Evolutionary conservation across 2,113 vertebrate species (phyloP).

Genomic region (Alethe diademata): DNA sequence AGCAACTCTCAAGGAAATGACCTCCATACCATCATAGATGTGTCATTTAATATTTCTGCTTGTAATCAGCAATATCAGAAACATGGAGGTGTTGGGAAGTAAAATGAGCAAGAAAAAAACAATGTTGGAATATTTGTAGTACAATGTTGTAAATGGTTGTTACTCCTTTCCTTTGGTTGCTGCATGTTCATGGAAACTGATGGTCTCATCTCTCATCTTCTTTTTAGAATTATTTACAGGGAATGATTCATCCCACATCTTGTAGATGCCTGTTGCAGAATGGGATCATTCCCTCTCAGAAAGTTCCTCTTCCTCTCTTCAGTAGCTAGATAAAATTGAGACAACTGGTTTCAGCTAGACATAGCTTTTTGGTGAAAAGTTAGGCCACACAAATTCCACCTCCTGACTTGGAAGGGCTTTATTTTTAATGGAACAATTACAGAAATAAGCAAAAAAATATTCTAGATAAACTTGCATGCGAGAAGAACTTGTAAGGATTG

Average conservation of each 20-base stretch:
- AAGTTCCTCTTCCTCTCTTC: not conserved
- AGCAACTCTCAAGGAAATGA: not conserved
- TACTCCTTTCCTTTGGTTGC: not conserved
- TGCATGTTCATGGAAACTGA: not conserved
- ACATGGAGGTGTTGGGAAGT: not conserved
- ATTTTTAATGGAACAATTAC: not conserved
- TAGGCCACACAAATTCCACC: not conserved
- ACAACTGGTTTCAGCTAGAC: not conserved
- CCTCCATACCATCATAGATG: not conserved
- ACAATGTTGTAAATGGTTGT: not conserved
- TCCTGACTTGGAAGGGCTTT: not conserved
- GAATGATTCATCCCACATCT: not conserved
- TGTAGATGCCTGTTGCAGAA: not conserved
- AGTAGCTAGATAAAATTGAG: not conserved
- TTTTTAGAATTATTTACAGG: not conserved
- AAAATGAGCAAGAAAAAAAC: not conserved
- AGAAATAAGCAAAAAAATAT: not conserved
- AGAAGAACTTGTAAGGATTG: not conserved
- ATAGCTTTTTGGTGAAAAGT: not conserved
- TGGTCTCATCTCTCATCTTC: not conserved
- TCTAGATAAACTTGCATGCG: not conserved
- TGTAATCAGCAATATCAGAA: not conserved
- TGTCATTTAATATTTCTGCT: not conserved
- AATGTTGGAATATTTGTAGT: not conserved
- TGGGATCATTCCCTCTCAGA: not conserved